A percentile compares a stretch with the other conserved stretches of the same genome.
Conservation (phyloP, 1,140 invertebrate genomes). For the Pogonomyrmex barbatus region DNA sequence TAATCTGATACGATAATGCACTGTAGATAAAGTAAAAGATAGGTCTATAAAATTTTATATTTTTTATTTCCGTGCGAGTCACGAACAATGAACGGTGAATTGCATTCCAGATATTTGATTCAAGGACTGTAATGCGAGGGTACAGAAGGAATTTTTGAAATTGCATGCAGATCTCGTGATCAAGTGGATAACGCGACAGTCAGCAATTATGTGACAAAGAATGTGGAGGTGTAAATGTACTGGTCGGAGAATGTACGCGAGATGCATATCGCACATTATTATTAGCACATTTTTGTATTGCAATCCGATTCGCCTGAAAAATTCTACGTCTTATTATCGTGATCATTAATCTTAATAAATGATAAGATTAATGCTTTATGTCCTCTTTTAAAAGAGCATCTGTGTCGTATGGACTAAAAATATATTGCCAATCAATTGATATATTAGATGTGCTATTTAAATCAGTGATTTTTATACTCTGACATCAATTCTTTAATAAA, state of each 20-base stretch:
- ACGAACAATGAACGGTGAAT: conserved; percentile 72
- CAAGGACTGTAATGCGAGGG: conserved; percentile 68
- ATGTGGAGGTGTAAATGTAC: conserved; percentile 22
- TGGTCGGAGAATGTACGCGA: not conserved
- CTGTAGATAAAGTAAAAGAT: not conserved
- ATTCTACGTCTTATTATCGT: conserved; percentile 26
- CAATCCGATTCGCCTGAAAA: conserved; percentile 22
- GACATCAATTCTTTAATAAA: not conserved
- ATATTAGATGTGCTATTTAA: not conserved
- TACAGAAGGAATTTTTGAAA: conserved; percentile 51
- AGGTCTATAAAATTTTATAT: conserved; percentile 31
- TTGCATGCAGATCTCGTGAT: conserved; percentile 47
- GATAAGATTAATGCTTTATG: conserved; percentile 23
- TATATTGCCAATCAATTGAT: not conserved
- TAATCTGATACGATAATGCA: not conserved
- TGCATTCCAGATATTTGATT: conserved; percentile 77
- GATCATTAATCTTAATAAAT: not conserved
- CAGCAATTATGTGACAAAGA: conserved; percentile 44
- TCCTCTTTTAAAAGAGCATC: not conserved
- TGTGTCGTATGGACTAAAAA: conserved; percentile 3
- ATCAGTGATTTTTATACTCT: not conserved
- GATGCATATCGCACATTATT: conserved; percentile 47
- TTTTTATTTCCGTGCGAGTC: conserved; percentile 53
- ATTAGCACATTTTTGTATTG: conserved; percentile 21
- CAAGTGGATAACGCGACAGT: not conserved